Conservation (phyloP, 2,888 invertebrate genomes). For the Arenicola marina region DNA sequence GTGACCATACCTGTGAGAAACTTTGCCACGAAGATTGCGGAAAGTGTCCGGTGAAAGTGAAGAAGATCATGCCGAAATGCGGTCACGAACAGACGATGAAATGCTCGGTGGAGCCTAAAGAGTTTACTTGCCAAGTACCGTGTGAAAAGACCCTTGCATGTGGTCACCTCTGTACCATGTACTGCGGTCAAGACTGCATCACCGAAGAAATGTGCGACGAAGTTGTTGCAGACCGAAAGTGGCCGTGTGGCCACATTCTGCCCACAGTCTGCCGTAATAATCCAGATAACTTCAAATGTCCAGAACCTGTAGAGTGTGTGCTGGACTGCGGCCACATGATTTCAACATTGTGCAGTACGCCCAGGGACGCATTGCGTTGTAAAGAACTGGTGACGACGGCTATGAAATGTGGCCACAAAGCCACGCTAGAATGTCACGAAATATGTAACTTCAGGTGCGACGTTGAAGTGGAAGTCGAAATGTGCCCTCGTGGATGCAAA, state of each 20-base stretch:
- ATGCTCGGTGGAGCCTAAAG: slow-evolving; percentile 35
- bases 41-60: slow-evolving; percentile 35
- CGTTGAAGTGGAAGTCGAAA: neutral
- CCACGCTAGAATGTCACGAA: slow-evolving; percentile 60
- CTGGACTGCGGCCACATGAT: no score
- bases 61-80: slow-evolving; percentile 42
- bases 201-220: no score
- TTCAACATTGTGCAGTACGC: no score
- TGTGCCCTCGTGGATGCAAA: neutral
- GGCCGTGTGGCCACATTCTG: no score
- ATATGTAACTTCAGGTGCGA: neutral
- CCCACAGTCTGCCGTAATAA: no score
- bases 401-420: slow-evolving; percentile 65
- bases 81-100: slow-evolving; percentile 41
- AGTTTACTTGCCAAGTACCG: slow-evolving; percentile 37
- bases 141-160: slow-evolving; percentile 59
- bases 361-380: no score
- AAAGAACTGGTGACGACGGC: slow-evolving; percentile 59
- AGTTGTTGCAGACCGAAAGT: no score
- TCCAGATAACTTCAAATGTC: no score
- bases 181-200: no score
- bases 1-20: slow-evolving; percentile 33
- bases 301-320: no score
- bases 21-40: slow-evolving; percentile 40
- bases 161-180: slow-evolving; percentile 63